Evolutionary conservation across 2,113 vertebrate genomes (phyloP).

Genomic region (Phoenicopterus ruber): DNA sequence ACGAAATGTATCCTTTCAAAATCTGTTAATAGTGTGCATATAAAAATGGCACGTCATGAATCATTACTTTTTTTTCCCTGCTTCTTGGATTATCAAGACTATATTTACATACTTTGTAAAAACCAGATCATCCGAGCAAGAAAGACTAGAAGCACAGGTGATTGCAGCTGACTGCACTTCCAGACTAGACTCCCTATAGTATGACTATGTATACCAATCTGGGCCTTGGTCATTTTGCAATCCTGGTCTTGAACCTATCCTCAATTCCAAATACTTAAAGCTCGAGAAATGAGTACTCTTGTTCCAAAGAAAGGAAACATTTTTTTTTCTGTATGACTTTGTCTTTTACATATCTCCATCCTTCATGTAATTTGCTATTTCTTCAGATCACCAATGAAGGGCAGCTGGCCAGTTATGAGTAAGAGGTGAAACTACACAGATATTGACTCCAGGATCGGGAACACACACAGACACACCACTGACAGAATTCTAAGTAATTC

Average conservation of each 20-base stretch:
- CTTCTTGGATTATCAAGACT: neutral
- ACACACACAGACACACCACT: neutral
- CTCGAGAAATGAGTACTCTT: conserved; percentile 8
- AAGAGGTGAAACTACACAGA: neutral
- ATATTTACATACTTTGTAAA: neutral
- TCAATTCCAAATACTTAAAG: neutral
- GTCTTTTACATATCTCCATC: neutral
- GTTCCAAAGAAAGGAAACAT: conserved; percentile 6
- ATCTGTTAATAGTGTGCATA: neutral
- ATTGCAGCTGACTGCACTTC: neutral
- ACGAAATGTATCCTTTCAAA: neutral
- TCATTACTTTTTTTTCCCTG: neutral
- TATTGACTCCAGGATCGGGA: neutral
- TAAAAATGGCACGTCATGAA: neutral
- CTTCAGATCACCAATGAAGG: neutral
- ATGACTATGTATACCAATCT: neutral
- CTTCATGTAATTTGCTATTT: neutral
- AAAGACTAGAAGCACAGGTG: neutral
- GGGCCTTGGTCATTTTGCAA: neutral
- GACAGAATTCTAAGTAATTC: neutral
- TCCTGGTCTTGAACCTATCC: neutral
- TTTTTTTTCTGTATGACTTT: neutral
- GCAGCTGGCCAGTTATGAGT: neutral
- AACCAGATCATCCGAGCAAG: neutral
- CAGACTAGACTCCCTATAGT: neutral